These are phyloP conservation scores for Drosophila triauraria DNA, from an alignment of 1,140 invertebrate genomes.

Conservation along the genomic window DNA sequence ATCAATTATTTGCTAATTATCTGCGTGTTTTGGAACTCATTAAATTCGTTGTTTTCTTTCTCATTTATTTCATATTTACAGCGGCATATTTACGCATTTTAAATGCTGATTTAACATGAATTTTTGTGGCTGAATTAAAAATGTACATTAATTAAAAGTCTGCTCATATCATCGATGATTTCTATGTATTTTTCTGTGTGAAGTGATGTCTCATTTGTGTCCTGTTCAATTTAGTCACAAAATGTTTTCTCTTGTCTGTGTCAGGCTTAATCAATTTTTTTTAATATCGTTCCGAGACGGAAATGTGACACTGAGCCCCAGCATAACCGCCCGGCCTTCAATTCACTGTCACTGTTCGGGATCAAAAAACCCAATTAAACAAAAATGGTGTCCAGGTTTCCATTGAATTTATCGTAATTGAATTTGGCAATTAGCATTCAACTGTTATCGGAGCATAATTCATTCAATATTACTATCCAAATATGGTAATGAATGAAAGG, in stretches of 20 bases:
- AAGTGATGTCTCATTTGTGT: neutral
- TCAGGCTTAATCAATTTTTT: neutral
- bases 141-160: neutral
- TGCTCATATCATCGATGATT: neutral
- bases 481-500: conserved; percentile 29
- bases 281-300: neutral
- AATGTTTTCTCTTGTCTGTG: neutral
- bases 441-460: conserved; percentile 39
- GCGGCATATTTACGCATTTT: no score
- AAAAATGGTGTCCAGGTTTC: conserved; percentile 34
- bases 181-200: neutral
- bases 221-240: neutral
- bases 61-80: no score
- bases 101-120: neutral
- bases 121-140: neutral
- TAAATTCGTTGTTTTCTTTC: neutral
- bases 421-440: conserved; percentile 57
- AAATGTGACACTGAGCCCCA: neutral
- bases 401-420: conserved; percentile 43
- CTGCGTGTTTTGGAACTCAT: neutral
- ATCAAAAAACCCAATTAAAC: conserved; percentile 34
- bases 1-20: neutral
- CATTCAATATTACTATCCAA: conserved; percentile 49
- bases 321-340: neutral
- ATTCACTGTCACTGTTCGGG: no score